Evolutionary conservation across 2,797 vertebrate species (phyloP), one percentile per base, ranked within the genome.

Genomic region (Enteromius radiatus): DNA sequence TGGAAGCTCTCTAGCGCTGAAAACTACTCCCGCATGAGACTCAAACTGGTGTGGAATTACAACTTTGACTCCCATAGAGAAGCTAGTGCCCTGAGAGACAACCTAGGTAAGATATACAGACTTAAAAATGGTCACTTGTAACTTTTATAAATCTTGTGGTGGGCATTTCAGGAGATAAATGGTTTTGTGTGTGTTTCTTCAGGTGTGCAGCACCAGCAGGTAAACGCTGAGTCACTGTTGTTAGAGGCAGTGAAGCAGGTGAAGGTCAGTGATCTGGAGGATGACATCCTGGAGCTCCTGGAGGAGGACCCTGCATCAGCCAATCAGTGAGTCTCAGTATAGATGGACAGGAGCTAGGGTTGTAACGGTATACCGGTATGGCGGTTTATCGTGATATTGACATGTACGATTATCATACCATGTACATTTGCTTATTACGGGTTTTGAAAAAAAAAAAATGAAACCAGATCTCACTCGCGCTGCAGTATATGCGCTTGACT

Each of bases 191-290:
- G 54, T 76, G n/a, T 76, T 17, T 0, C 75, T 61, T 76, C 89
- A 99, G 98, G 97, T 83, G 91, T 97, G 69, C 95, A 97, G 80
- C 96, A 96, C 59, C 90, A 93, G 84, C 95, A 95, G 21, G 93
- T 95, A 5, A 95, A 95, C 26, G 93, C 95, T 0, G 97, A 99
- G 80, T 95, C 97, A 63, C 91, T 99, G 81, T 94, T 99, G 88
- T 93, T 99, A 90, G 96, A 99, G 91, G 98, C 93, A 0, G 98
- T 96, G 82, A 99, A 98, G 91, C 98, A 99, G 91, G 97, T 97
- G 83, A 99, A 98, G 94, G 96, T 99, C 89, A 97, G 91, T 84
- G 97, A 97, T 90, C 88, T 98, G 89, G 97, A 98, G 76, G 98
- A 99, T 1, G 98, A 99, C 92, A 91, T 96, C 85, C 93, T 99